A percentile compares a stretch with the other conserved stretches of the same genome.
Conservation (phyloP, 2,113 vertebrate species). For the Charadrius vociferus region DNA sequence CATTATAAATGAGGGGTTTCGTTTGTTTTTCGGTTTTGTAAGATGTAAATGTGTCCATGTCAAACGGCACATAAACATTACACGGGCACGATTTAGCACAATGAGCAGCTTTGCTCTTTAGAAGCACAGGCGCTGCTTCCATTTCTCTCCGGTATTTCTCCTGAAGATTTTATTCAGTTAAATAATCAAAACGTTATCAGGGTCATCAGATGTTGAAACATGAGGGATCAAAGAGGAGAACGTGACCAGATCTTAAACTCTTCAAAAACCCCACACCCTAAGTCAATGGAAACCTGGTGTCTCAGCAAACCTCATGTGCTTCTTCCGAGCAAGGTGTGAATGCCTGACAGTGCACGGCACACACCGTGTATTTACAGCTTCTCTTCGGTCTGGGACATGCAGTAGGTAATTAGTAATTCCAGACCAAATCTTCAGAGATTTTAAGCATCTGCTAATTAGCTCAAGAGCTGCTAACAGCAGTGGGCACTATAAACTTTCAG, state of each 20-base stretch:
- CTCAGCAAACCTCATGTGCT: background rate
- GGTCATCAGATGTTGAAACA: background rate
- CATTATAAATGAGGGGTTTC: background rate
- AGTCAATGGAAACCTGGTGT: background rate
- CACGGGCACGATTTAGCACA: background rate
- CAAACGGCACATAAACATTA: background rate
- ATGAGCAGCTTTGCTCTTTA: background rate
- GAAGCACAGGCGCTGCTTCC: background rate
- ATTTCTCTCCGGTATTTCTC: background rate
- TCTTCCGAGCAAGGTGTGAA: background rate
- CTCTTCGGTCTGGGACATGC: background rate
- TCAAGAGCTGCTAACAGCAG: background rate
- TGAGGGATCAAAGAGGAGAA: background rate
- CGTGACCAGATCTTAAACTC: background rate
- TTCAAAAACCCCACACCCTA: accelerated
- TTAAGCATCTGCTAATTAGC: conserved; percentile 24
- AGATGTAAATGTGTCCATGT: background rate
- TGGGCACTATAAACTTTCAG: background rate
- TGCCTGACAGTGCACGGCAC: background rate
- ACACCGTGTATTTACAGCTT: background rate
- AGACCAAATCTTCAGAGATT: background rate
- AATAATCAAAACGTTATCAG: background rate
- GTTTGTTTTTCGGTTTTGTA: background rate
- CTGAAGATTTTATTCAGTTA: background rate
- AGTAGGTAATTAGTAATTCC: background rate